phyloP scores from a whole-genome alignment of 2,888 invertebrate species.

The Diarsia brunnea region DNA sequence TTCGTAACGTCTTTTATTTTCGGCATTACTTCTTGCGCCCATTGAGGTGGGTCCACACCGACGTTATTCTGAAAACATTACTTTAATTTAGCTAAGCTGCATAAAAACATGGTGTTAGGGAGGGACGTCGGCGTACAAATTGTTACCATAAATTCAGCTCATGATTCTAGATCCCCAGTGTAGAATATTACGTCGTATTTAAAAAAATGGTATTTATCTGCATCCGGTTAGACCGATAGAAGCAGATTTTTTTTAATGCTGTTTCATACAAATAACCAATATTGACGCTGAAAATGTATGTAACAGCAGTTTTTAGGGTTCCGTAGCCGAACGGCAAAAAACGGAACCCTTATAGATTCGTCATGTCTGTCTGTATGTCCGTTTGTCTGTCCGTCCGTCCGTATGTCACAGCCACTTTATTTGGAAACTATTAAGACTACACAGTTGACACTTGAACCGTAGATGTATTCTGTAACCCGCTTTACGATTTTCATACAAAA shows the following conservation, averaged over 20 bases:
- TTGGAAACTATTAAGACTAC: no score
- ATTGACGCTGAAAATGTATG: background rate
- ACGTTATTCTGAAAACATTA: slow-evolving; percentile 83
- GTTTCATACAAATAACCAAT: background rate
- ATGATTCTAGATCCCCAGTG: background rate
- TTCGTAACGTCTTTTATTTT: slow-evolving; percentile 86
- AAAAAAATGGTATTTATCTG: no score
- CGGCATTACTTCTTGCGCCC: slow-evolving; percentile 83
- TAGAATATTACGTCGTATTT: no score
- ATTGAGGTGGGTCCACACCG: slow-evolving; percentile 80
- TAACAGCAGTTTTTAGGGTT: background rate
- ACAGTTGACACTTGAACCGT: no score
- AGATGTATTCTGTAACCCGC: no score
- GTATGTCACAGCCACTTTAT: no score
- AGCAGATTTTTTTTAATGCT: background rate
- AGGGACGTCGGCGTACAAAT: background rate
- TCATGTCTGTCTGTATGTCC: no score
- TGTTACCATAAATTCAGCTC: background rate
- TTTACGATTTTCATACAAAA: no score
- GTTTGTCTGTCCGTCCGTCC: no score
- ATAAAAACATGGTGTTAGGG: background rate
- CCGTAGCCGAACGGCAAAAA: no score
- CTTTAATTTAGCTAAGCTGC: background rate
- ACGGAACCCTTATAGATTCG: no score
- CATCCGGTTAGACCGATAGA: no score